Conservation (phyloP, 2,113 vertebrate genomes). For the Hippocampus zosterae region DNA sequence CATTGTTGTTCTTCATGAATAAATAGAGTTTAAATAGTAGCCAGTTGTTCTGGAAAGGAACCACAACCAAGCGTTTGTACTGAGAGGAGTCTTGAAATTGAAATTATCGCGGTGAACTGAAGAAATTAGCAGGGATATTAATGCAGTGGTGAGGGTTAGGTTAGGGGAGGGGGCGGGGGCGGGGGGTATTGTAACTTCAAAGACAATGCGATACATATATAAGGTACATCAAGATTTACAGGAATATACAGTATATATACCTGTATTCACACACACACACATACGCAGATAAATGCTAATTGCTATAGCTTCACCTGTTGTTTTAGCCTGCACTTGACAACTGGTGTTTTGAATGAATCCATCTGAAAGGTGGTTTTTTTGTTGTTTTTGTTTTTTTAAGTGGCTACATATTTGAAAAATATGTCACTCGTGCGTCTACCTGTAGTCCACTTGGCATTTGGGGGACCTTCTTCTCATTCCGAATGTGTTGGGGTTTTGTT, state of each 20-base stretch:
- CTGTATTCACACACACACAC: too few relatives aligned
- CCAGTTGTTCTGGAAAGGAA: neutral
- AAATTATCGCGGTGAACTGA: conserved; percentile 24
- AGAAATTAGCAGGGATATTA: conserved; percentile 8
- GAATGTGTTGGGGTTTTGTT: conserved; percentile 29
- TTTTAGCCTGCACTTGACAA: neutral
- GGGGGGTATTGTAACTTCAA: conserved; percentile 21
- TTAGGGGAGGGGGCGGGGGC: neutral
- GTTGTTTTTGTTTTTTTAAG: neutral
- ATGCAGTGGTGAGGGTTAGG: conserved; percentile 7
- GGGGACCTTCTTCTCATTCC: conserved; percentile 15
- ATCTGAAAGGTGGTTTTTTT: neutral
- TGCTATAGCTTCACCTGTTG: neutral
- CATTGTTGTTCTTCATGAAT: neutral
- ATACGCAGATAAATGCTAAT: neutral
- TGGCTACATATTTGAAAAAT: neutral
- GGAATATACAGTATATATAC: too few relatives aligned
- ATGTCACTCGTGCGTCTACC: neutral
- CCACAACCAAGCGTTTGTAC: neutral
- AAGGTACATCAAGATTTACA: too few relatives aligned
- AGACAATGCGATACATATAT: neutral
- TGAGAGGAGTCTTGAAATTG: neutral
- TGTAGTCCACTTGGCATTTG: conserved; percentile 8
- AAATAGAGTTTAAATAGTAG: neutral
- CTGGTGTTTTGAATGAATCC: too few relatives aligned